Conservation (phyloP, 2,113 vertebrate species). For the Cisticola juncidis region DNA sequence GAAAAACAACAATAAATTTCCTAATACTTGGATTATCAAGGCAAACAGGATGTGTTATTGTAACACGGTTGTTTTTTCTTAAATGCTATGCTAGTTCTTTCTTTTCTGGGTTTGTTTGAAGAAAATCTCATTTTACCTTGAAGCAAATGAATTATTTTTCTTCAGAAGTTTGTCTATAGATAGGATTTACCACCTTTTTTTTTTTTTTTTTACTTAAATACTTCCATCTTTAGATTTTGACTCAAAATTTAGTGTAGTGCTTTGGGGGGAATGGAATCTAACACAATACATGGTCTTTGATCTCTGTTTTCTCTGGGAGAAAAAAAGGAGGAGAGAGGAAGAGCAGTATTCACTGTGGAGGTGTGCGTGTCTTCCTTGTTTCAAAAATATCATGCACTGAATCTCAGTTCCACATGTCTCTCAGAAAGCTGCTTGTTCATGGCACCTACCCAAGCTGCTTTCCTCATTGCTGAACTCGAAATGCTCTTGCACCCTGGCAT, state of each 20-base stretch:
- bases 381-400: background rate
- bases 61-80: background rate
- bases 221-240: background rate
- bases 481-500: slow-evolving; percentile 73
- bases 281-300: background rate
- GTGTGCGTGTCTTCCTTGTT: background rate
- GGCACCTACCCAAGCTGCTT: slow-evolving; percentile 67
- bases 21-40: background rate
- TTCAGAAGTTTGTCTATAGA: slow-evolving; percentile 8
- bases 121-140: slow-evolving; percentile 36
- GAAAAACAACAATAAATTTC: background rate
- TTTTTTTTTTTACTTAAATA: background rate
- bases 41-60: background rate
- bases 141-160: background rate
- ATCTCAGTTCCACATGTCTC: slow-evolving; percentile 28
- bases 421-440: slow-evolving; percentile 59
- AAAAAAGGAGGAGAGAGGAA: background rate
- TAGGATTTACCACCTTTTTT: background rate
- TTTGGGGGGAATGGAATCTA: background rate
- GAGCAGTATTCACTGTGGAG: background rate
- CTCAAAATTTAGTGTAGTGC: background rate
- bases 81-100: slow-evolving; percentile 18
- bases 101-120: slow-evolving; percentile 14
- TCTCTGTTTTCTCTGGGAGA: background rate
- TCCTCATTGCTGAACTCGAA: slow-evolving; percentile 72